Conservation (phyloP, 2,888 invertebrate genomes). For the Patella pellucida region DNA sequence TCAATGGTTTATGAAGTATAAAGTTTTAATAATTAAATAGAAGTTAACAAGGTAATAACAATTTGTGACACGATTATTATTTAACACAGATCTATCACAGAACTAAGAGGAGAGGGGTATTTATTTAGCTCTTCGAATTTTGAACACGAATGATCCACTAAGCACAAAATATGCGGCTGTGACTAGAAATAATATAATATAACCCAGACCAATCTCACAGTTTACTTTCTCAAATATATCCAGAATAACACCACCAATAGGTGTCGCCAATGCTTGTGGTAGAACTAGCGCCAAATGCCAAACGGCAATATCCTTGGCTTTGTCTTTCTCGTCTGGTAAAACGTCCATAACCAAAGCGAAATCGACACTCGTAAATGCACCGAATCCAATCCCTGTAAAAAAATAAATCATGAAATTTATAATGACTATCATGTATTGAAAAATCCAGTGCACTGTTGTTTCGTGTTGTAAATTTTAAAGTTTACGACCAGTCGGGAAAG, state of each 20-base stretch:
- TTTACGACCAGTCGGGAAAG: neutral
- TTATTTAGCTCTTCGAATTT: conserved; percentile 56
- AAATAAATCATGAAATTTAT: neutral
- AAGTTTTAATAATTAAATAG: too few relatives aligned
- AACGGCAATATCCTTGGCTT: conserved; percentile 68
- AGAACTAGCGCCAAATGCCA: conserved; percentile 70
- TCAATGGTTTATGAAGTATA: too few relatives aligned
- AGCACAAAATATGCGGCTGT: conserved; percentile 65
- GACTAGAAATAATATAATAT: conserved; percentile 66
- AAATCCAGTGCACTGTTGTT: too few relatives aligned
- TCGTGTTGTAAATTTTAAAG: too few relatives aligned
- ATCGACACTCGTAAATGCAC: conserved; percentile 67
- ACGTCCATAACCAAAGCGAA: conserved; percentile 70
- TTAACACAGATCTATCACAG: too few relatives aligned
- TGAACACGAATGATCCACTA: conserved; percentile 64
- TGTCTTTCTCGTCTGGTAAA: conserved; percentile 64
- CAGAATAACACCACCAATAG: conserved; percentile 64
- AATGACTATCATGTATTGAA: neutral
- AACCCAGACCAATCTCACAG: conserved; percentile 67
- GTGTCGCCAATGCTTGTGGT: conserved; percentile 69
- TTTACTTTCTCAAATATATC: conserved; percentile 68
- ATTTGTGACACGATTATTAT: too few relatives aligned
- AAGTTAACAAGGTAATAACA: too few relatives aligned
- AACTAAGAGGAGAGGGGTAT: neutral
- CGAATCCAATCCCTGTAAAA: conserved; percentile 64